A percentile compares a stretch with the other conserved stretches of the same genome.
Conservation (phyloP, 2,113 vertebrate genomes). For the Aphyosemion australe region DNA sequence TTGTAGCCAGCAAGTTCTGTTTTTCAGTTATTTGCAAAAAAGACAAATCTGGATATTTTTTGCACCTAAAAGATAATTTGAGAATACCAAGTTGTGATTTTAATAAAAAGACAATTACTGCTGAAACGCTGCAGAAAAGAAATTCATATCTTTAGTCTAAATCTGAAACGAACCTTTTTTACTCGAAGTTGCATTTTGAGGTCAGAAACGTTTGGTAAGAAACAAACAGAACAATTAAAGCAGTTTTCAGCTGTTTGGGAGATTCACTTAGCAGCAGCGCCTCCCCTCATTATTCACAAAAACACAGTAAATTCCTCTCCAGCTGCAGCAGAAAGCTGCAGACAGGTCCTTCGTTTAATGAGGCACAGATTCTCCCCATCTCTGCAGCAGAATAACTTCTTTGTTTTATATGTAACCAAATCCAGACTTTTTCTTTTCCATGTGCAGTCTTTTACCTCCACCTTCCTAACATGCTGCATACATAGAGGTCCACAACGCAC, state of each 20-base stretch:
- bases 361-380: conserved; percentile 20
- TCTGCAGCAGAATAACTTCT: neutral
- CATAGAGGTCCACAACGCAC: too few relatives aligned
- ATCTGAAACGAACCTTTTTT: too few relatives aligned
- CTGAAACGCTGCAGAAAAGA: too few relatives aligned
- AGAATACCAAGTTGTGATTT: neutral
- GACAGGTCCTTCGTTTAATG: conserved; percentile 50
- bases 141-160: too few relatives aligned
- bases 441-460: neutral
- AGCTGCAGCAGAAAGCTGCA: conserved; percentile 10
- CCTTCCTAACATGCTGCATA: conserved; percentile 3
- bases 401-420: conserved; percentile 4
- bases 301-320: conserved; percentile 19
- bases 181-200: conserved; percentile 30
- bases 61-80: neutral
- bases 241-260: conserved; percentile 28
- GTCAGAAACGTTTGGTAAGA: conserved; percentile 38
- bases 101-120: too few relatives aligned
- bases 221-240: conserved; percentile 47
- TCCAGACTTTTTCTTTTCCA: neutral
- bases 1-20: too few relatives aligned
- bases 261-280: conserved; percentile 38
- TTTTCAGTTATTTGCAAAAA: too few relatives aligned
- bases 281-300: conserved; percentile 54
- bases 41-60: neutral